Conservation (phyloP, 2,113 vertebrate species). For the Sporophila hypoxantha region DNA sequence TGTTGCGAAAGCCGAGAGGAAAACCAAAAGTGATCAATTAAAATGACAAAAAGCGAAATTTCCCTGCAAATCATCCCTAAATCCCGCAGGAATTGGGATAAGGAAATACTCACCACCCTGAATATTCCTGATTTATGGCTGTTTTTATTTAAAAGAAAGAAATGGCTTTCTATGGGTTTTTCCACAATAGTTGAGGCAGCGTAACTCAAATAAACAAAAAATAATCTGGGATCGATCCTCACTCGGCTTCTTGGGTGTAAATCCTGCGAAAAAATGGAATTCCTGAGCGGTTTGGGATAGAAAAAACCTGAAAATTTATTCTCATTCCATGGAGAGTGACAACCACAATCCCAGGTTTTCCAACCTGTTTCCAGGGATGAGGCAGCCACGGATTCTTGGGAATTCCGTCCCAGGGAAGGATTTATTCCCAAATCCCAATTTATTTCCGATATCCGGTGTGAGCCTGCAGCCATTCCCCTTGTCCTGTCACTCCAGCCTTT, state of each 20-base stretch:
- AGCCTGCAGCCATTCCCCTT: neutral
- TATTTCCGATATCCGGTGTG: fast-evolving
- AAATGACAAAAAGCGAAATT: neutral
- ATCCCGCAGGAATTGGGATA: neutral
- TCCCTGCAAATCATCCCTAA: neutral
- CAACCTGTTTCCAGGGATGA: neutral
- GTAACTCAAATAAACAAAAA: neutral
- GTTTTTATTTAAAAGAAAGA: neutral
- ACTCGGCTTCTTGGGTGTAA: neutral
- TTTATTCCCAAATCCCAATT: neutral
- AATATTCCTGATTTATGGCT: neutral
- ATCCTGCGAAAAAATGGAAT: neutral
- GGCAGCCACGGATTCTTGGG: neutral
- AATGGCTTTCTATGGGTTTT: neutral
- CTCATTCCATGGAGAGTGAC: fast-evolving
- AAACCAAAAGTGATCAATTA: neutral
- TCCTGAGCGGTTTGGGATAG: fast-evolving
- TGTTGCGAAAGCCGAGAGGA: fast-evolving
- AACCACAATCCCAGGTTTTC: neutral
- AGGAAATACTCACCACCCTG: neutral
- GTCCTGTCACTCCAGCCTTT: neutral
- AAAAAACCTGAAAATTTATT: neutral
- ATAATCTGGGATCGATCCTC: fast-evolving
- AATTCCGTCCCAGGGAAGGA: neutral
- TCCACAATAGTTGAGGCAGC: neutral